These are phyloP conservation scores for Orestias chungarensis DNA, from an alignment of 2,797 vertebrate species.

Conservation along the genomic window DNA sequence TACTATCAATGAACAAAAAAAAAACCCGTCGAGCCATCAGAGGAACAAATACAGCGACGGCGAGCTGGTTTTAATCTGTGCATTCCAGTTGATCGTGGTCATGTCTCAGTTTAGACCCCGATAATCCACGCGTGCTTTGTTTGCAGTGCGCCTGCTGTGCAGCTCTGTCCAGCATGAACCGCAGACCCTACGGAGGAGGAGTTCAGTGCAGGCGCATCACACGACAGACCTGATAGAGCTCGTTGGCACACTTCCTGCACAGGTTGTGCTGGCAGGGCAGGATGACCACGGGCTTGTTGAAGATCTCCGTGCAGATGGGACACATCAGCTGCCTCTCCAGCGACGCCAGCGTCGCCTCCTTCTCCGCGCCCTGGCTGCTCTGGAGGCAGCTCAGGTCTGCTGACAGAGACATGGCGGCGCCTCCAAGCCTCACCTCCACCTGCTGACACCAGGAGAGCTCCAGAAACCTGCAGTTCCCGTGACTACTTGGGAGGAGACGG, in stretches of 20 bases:
- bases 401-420: constrained; percentile 69
- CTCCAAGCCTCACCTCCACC: constrained; percentile 25
- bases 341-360: constrained; percentile 52
- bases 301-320: constrained; percentile 95
- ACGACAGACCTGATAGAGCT: constrained; percentile 76
- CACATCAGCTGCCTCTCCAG: constrained; percentile 83
- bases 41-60: background rate
- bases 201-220: background rate
- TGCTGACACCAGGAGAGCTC: background rate
- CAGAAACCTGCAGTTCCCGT: background rate
- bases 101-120: constrained; percentile 60
- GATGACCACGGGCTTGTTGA: constrained; percentile 95
- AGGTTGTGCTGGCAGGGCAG: constrained; percentile 97
- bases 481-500: no score
- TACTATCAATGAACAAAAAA: no score
- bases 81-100: constrained; percentile 26
- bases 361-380: constrained; percentile 44
- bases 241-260: constrained; percentile 83
- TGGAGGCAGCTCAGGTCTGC: constrained; percentile 72
- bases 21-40: no score
- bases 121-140: constrained; percentile 48
- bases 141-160: background rate
- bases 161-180: no score
- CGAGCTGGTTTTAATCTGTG: constrained; percentile 28
- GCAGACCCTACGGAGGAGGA: background rate